Base-by-base conservation (phyloP, 2,797 vertebrate species). In the Poecilia velifera region DNA sequence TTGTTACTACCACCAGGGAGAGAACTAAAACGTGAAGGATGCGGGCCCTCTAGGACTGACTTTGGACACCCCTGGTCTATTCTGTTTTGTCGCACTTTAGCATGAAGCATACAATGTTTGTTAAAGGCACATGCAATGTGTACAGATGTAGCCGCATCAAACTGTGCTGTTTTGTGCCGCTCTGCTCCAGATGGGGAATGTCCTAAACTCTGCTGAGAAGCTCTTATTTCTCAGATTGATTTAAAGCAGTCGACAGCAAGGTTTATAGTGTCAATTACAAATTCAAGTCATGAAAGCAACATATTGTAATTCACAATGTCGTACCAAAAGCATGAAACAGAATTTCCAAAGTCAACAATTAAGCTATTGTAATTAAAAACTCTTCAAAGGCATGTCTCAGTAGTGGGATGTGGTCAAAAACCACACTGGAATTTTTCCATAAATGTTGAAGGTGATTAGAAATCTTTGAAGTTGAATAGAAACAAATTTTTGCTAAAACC, bases 401-500 rank as follows among this genome's bases (percentile, higher is more conserved):
- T 14, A n/a, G 22, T 25, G 12, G 22, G 25, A 43, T n/a, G 25
- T 45, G 41, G 25, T 43, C 43, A 45, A 45, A 70, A 45, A 45
- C 39, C 25, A n/a, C 66, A 45, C 4, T n/a, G 66, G 22, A 70
- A 43, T 13, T 45, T 70, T 45, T 45, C 28, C 25, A n/a, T 25
- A 70, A 70, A 45, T 45, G 12, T 43, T 70, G 66, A n/a, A 70
- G 41, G 41, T 70, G 41, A 43, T 70, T 43, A 70, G n/a, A 70
- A n/a, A 41, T 22, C 18, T 66, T 39, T 68, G 20, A 39, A 41
- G 34, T 68, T 41, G 36, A 41, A 41, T 22, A 68, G 22, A 68
- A 68, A 41, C 20, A 9, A 9, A 12, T 43, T n/a, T 41, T 43
- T 43, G 1, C 9, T n/a, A 70, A 22, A 70, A 13, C 41, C 22